Evolutionary conservation across 1,140 invertebrate genomes (phyloP).

Genomic region (Lycorma delicatula): DNA sequence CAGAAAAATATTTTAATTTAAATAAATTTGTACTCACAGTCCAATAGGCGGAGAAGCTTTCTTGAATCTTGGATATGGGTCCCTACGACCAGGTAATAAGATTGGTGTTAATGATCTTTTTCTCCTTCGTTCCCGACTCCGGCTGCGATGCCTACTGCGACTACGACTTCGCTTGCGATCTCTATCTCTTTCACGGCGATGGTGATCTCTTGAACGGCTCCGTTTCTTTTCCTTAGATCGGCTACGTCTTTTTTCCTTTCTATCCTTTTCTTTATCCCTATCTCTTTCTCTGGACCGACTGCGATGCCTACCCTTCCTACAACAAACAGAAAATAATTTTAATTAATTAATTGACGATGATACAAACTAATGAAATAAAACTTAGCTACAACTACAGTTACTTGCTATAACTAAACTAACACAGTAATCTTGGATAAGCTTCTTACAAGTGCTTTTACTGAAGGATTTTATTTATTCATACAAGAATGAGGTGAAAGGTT

Average conservation of each 20-base stretch:
- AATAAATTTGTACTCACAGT: constrained; percentile 40
- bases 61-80: constrained; percentile 40
- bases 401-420: neutral
- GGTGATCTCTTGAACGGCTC: constrained; percentile 19
- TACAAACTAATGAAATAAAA: neutral
- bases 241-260: constrained; percentile 23
- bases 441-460: neutral
- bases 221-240: constrained; percentile 25
- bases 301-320: constrained; percentile 11
- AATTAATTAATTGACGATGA: neutral
- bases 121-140: constrained; percentile 25
- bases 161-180: constrained; percentile 36
- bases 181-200: constrained; percentile 25
- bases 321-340: neutral
- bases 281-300: constrained; percentile 37
- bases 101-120: constrained; percentile 43
- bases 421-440: neutral
- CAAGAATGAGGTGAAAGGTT: no score
- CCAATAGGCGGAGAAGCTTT: constrained; percentile 39
- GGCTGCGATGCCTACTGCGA: constrained; percentile 22
- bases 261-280: constrained; percentile 40
- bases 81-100: constrained; percentile 35
- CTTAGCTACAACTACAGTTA: neutral
- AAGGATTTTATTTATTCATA: no score
- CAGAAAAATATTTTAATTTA: no score